Evolutionary conservation across 2,113 vertebrate genomes (phyloP).

Genomic region (Carlito syrichta): DNA sequence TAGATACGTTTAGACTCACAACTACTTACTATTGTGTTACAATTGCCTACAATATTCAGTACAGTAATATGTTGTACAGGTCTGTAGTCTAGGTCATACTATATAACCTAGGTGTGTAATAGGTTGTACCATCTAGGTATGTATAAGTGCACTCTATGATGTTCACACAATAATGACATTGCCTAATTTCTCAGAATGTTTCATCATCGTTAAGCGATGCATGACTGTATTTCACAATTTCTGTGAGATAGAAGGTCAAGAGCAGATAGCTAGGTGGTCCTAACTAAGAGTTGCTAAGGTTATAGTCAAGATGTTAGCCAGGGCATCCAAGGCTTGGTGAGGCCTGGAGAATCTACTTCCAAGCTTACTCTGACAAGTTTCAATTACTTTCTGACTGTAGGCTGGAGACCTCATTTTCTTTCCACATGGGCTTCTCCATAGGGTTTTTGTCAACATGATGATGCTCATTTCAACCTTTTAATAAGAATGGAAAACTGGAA

Average conservation of each 20-base stretch:
- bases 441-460: neutral
- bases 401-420: neutral
- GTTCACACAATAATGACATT: neutral
- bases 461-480: neutral
- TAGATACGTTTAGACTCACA: neutral
- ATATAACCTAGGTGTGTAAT: neutral
- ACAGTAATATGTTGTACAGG: neutral
- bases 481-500: neutral
- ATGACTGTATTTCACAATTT: neutral
- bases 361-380: neutral
- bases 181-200: neutral
- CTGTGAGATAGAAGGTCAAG: neutral
- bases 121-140: neutral
- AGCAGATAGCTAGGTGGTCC: neutral
- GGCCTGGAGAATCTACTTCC: neutral
- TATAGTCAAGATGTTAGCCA: neutral
- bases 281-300: neutral
- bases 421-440: neutral
- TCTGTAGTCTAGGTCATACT: neutral
- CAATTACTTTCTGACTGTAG: neutral
- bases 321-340: neutral
- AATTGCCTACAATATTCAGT: neutral
- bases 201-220: neutral
- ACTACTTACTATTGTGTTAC: neutral
- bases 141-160: neutral